Evolutionary conservation across 1,140 invertebrate species (phyloP).

Genomic region (Drosophila yakuba): DNA sequence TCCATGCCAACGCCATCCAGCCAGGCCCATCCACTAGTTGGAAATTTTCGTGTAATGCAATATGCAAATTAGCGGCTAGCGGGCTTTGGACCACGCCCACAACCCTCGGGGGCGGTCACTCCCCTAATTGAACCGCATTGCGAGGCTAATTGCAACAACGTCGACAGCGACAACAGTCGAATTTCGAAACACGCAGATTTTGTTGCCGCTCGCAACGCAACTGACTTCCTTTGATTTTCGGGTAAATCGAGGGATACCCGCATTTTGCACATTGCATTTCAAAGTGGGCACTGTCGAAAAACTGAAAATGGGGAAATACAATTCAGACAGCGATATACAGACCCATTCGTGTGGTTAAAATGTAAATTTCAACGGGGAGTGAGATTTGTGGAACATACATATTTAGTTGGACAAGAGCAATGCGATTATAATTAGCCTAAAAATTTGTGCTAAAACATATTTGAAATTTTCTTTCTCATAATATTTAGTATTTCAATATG

Average conservation of each 20-base stretch:
- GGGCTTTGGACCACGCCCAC: constrained; percentile 16
- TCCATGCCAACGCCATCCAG: constrained; percentile 8
- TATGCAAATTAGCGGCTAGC: constrained; percentile 55
- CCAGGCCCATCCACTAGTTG: constrained; percentile 22
- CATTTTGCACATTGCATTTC: constrained; percentile 36
- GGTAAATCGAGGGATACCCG: constrained; percentile 15
- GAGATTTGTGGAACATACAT: too few relatives aligned
- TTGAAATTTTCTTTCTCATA: too few relatives aligned
- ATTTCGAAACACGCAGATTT: constrained; percentile 23
- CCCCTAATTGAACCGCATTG: constrained; percentile 54
- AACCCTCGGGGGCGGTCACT: constrained; percentile 18
- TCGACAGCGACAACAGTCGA: constrained; percentile 31
- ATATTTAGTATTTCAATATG: too few relatives aligned
- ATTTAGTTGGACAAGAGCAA: too few relatives aligned
- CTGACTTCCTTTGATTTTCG: background rate
- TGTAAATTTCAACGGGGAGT: background rate
- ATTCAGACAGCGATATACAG: constrained; percentile 6
- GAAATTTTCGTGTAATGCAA: constrained; percentile 48
- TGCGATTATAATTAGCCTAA: too few relatives aligned
- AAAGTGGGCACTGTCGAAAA: constrained; percentile 16
- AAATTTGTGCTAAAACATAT: too few relatives aligned
- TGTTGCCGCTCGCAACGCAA: constrained; percentile 9
- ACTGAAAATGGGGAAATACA: constrained; percentile 7
- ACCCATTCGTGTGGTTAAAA: background rate
- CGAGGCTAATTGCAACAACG: constrained; percentile 38